Evolutionary conservation across 2,113 vertebrate species (phyloP).

Genomic region (Dermatemys mawii): DNA sequence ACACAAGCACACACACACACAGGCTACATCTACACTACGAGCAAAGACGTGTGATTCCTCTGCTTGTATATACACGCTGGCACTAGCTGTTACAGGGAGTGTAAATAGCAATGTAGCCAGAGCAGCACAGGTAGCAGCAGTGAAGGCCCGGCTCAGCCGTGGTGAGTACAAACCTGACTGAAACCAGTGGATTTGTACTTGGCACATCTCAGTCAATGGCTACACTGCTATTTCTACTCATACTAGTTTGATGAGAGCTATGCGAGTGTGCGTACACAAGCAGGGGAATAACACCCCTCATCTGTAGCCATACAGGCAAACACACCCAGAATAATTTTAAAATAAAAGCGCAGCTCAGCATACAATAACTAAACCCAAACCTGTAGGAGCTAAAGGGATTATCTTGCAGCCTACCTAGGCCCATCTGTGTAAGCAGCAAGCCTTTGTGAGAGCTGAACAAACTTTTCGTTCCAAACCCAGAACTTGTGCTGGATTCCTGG

Average conservation of each 20-base stretch:
- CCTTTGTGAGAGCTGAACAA: neutral
- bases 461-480: neutral
- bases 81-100: neutral
- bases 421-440: neutral
- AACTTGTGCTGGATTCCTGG: neutral
- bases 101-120: neutral
- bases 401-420: neutral
- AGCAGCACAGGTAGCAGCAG: neutral
- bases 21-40: neutral
- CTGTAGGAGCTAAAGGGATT: neutral
- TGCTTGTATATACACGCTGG: neutral
- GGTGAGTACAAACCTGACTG: accelerated
- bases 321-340: neutral
- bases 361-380: neutral
- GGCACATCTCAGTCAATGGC: neutral
- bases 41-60: neutral
- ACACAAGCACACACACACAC: neutral
- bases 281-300: neutral
- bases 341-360: neutral
- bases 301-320: neutral
- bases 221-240: neutral
- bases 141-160: accelerated
- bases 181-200: neutral
- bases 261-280: neutral
- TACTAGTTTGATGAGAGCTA: neutral